Evolutionary conservation across 2,888 invertebrate genomes (phyloP), one percentile per base, ranked within the genome.

Genomic region (Trichogramma dendrolimi): DNA sequence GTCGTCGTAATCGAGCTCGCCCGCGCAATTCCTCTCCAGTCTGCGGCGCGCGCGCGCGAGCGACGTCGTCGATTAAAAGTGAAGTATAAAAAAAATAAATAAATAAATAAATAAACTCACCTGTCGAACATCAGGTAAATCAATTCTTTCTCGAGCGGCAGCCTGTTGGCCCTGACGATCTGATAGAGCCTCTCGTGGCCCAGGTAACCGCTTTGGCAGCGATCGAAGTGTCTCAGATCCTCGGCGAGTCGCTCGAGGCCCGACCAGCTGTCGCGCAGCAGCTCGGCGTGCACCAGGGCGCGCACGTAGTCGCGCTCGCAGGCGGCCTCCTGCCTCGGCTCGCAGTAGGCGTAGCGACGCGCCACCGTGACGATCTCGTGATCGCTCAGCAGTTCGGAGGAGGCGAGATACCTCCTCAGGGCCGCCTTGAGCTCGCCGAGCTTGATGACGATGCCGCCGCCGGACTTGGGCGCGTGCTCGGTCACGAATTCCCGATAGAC

Each of bases 321-420:
- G 4, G 60, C 58, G 2, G 27, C 27, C 27, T 27, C 27, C 58
- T 72, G 71, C 60, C 81, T 81, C 43, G 79, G 77, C 67, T 83
- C 82, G 67, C 85, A 85, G 1, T 87, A 86, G 0, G 88, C 86
- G 77, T 90, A 92, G 68, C 85, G 82, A 67, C 93, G 84, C 10
- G 88, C 86, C 7, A 92, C 79, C 0, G 91, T 90, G 4, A 92
- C 81, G 75, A 91, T 88, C 79, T 93, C 92, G 66, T 93, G 92
- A 71, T 92, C 90, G 0, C 86, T 87, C 77, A 92, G 87, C 67
- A 84, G 81, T 41, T 86, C 84, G 8, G 85, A 2, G 40, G 38
- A 48, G 10, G 10, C 10, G 40, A 52, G 41, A 39, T 61, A 65
- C 65, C 55, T 65, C 4, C 40, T 54, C 1, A 65, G 2, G 4